Conservation (phyloP, 2,113 vertebrate species). For the human region DNA sequence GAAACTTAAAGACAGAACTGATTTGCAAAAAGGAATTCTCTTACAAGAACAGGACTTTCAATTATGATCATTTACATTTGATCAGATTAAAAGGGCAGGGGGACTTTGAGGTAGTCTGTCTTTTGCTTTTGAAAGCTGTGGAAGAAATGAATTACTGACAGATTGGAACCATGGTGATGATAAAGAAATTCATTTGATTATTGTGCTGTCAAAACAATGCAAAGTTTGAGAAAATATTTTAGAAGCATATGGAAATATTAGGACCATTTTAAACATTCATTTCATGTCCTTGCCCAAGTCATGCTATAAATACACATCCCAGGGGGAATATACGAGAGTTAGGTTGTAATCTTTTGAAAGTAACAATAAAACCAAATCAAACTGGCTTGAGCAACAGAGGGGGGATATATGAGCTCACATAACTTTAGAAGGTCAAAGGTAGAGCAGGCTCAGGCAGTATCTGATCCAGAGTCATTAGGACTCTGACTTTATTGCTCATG, state of each 20-base stretch:
- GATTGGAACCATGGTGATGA: background rate
- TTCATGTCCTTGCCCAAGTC: constrained; percentile 2
- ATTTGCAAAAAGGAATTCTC: background rate
- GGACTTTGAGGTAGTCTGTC: background rate
- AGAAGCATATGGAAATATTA: background rate
- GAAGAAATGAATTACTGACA: constrained; percentile 13
- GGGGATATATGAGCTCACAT: background rate
- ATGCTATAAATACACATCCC: background rate
- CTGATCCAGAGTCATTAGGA: background rate
- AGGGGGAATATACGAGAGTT: background rate
- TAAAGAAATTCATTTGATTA: background rate
- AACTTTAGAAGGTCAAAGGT: background rate
- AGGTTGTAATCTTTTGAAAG: constrained; percentile 9
- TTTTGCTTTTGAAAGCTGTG: background rate
- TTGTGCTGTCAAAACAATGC: background rate
- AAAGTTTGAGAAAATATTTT: constrained; percentile 38
- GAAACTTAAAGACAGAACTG: background rate
- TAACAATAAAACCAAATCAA: background rate
- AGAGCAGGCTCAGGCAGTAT: background rate
- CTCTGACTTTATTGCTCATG: background rate
- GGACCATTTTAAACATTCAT: background rate
- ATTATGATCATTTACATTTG: background rate
- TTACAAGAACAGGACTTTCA: background rate
- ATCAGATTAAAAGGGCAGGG: background rate
- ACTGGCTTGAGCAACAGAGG: background rate